Percentiles rank a stretch among this genome's conserved stretches.
phyloP scores from a whole-genome alignment of 2,797 vertebrate genomes.

The Parotocinclus haroldoi region DNA sequence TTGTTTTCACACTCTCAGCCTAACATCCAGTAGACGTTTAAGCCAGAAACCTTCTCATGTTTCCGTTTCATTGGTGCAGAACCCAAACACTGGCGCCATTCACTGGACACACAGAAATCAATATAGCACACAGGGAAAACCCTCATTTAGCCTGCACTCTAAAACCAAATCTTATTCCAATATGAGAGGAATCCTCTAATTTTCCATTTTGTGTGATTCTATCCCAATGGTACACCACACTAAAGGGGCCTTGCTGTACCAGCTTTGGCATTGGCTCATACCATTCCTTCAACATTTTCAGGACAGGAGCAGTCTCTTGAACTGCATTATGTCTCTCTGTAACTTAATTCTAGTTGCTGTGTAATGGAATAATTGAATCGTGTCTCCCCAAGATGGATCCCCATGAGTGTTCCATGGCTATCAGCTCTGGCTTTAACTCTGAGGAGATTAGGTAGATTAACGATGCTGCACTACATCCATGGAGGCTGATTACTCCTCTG shows the following conservation, averaged over 20 bases:
- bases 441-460: slow-evolving; percentile 75
- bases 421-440: slow-evolving; percentile 73
- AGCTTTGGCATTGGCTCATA: slow-evolving; percentile 29
- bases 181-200: slow-evolving; percentile 14
- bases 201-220: slow-evolving; percentile 32
- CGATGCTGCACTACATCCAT: slow-evolving; percentile 60
- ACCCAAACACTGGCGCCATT: slow-evolving; percentile 79
- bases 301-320: slow-evolving; percentile 62
- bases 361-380: slow-evolving; percentile 94
- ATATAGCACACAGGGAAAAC: slow-evolving; percentile 64
- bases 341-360: slow-evolving; percentile 90
- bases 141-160: slow-evolving; percentile 33
- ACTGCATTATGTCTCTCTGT: slow-evolving; percentile 81
- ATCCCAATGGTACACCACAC: slow-evolving; percentile 13
- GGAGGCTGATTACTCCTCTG: slow-evolving; percentile 58
- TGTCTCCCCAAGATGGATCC: slow-evolving; percentile 81
- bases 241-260: slow-evolving; percentile 18
- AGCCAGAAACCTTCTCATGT: slow-evolving; percentile 68
- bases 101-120: slow-evolving; percentile 70
- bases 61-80: slow-evolving; percentile 67
- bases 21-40: slow-evolving; percentile 70
- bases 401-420: slow-evolving; percentile 78
- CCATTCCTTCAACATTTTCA: slow-evolving; percentile 45
- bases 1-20: slow-evolving; percentile 60
- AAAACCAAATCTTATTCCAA: slow-evolving; percentile 30